A percentile compares a stretch with the other conserved stretches of the same genome.
Evolutionary conservation across 2,888 invertebrate genomes (phyloP).

Genomic region (Amaurobius ferox): DNA sequence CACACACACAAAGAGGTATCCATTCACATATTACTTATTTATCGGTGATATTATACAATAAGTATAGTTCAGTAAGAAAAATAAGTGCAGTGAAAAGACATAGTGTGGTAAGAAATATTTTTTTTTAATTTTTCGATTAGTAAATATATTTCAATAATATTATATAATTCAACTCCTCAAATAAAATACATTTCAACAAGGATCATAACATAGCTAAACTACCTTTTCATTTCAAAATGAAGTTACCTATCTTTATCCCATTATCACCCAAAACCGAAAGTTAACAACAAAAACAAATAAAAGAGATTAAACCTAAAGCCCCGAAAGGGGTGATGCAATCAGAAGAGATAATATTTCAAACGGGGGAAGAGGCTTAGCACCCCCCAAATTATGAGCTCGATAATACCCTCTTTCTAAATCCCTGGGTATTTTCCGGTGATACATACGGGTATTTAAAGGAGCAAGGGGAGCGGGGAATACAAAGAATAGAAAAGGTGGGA

Average conservation of each 20-base stretch:
- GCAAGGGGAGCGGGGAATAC: background rate
- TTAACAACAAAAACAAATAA: background rate
- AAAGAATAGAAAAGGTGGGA: constrained; percentile 20
- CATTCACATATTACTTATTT: too few relatives aligned
- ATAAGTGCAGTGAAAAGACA: too few relatives aligned
- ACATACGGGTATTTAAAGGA: constrained; percentile 35
- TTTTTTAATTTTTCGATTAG: background rate
- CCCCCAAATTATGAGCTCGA: constrained; percentile 71
- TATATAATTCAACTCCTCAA: background rate
- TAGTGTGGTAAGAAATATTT: too few relatives aligned
- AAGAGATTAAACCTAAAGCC: constrained; percentile 53
- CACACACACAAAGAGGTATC: too few relatives aligned
- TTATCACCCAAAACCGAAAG: constrained; percentile 23
- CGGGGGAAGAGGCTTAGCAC: constrained; percentile 46
- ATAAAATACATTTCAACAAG: background rate
- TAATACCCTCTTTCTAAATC: constrained; percentile 66
- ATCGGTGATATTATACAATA: too few relatives aligned
- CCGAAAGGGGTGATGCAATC: constrained; percentile 29
- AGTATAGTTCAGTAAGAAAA: too few relatives aligned
- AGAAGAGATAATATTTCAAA: constrained; percentile 52
- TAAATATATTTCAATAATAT: background rate
- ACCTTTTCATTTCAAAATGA: too few relatives aligned
- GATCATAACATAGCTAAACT: too few relatives aligned
- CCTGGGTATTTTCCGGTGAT: constrained; percentile 53
- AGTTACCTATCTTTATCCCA: constrained; percentile 31